Evolutionary conservation across 2,888 invertebrate species (phyloP).

Genomic region (Dermolepida albohirtum): DNA sequence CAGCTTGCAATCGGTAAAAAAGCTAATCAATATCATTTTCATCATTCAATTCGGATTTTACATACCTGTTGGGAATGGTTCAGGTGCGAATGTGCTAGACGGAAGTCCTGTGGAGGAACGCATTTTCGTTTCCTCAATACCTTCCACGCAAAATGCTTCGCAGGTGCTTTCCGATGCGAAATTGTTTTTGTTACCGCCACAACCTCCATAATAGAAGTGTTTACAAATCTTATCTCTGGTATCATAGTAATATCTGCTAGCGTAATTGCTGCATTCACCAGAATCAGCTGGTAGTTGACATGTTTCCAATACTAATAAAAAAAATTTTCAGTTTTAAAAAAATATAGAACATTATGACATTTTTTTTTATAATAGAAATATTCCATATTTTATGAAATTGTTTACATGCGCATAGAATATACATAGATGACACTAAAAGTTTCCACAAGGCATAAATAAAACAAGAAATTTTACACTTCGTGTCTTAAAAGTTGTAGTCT

Average conservation of each 20-base stretch:
- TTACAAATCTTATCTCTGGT: slow-evolving; percentile 78
- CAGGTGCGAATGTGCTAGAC: slow-evolving; percentile 29
- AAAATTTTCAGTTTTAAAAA: too few relatives aligned
- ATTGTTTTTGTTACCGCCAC: slow-evolving; percentile 92
- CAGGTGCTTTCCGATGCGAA: slow-evolving; percentile 79
- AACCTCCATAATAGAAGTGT: slow-evolving; percentile 91
- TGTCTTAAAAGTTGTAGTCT: too few relatives aligned
- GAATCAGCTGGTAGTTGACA: slow-evolving; percentile 82
- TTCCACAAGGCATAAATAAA: too few relatives aligned
- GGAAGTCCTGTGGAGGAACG: slow-evolving; percentile 40
- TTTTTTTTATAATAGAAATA: too few relatives aligned
- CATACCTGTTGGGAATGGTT: slow-evolving; percentile 54
- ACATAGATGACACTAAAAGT: too few relatives aligned
- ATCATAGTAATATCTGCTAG: slow-evolving; percentile 86
- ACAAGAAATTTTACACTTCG: too few relatives aligned
- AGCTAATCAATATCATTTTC: background rate
- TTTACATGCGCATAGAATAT: too few relatives aligned
- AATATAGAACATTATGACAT: too few relatives aligned
- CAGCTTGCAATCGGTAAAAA: too few relatives aligned
- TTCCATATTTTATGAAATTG: too few relatives aligned
- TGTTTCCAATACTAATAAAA: slow-evolving; percentile 70
- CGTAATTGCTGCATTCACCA: slow-evolving; percentile 83
- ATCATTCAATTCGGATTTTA: background rate
- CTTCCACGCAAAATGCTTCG: slow-evolving; percentile 71
- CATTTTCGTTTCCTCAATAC: slow-evolving; percentile 23